Base-by-base conservation (phyloP, 2,797 vertebrate genomes). In the Pipistrellus nathusii region DNA sequence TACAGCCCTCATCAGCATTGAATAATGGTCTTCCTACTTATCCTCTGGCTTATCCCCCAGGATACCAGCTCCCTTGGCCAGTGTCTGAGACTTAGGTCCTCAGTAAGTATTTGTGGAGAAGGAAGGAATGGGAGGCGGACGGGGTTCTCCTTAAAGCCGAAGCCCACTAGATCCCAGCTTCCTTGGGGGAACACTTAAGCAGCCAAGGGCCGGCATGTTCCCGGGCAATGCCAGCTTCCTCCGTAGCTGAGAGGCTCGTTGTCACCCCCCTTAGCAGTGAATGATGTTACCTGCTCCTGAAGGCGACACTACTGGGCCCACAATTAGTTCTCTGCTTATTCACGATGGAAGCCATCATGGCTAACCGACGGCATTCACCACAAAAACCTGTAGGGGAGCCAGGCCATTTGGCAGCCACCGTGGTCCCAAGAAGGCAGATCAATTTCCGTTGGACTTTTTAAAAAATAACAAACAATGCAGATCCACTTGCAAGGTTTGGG, bases 391-490 rank as follows among this genome's bases (percentile, higher is more conserved):
- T 35, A 73, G 90, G 94, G 93, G 25, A 90, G 93, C 91, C 89
- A 93, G 93, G 85, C 83, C 75, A 3, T 90, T 95, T 95, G 96
- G 95, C 95, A 93, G 93, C 48, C 2, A 1, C 44, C 0, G 0
- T 0, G 0, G 76, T 90, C 82, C 95, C 59, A 23, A 84, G 95
- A 91, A 95, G 71, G 81, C 91, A 94, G 95, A 90, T 94, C 95
- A 84, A 85, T 96, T 95, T 97, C 90, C 5, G 0, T 91, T 77
- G 88, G 85, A 94, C 96, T 94, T 95, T 90, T 94, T 95, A 95
- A 90, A 95, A 90, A 94, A 89, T 83, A 96, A 97, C 94, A 94
- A 94, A 97, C 93, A 95, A 68, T 13, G 81, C 0, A 0, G 85
- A 89, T 21, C 64, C 0, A 0, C 73, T 76, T 35, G 30, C 14